Conservation (phyloP, 1,140 invertebrate species). For the Drosophila pandora region DNA sequence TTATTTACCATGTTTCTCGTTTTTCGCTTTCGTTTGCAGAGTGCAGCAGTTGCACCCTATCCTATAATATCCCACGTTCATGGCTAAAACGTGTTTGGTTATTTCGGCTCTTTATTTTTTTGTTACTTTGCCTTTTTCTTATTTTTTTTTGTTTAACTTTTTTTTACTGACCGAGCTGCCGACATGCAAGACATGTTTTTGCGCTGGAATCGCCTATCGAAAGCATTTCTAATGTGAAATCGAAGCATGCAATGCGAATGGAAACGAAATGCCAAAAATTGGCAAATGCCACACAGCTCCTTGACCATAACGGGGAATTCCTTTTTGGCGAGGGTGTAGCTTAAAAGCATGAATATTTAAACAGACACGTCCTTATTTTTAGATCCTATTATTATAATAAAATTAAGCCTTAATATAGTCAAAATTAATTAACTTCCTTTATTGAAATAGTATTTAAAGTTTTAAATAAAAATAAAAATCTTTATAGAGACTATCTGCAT, state of each 20-base stretch:
- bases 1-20: slow-evolving; percentile 22
- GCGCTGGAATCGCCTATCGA: slow-evolving; percentile 56
- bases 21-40: slow-evolving; percentile 46
- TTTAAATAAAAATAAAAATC: too few relatives aligned
- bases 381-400: neutral
- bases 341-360: neutral
- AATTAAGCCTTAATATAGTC: too few relatives aligned
- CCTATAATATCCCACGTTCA: slow-evolving; percentile 53
- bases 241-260: slow-evolving; percentile 61
- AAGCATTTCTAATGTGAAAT: slow-evolving; percentile 82
- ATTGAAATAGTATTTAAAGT: neutral
- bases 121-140: slow-evolving; percentile 9
- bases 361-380: neutral
- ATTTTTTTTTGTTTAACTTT: slow-evolving; percentile 5
- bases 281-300: slow-evolving; percentile 48
- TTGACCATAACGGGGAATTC: slow-evolving; percentile 54
- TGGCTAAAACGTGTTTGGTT: slow-evolving; percentile 67
- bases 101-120: slow-evolving; percentile 30
- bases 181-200: slow-evolving; percentile 66
- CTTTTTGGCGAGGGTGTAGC: slow-evolving; percentile 24
- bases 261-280: slow-evolving; percentile 55
- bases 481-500: neutral
- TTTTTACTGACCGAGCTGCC: slow-evolving; percentile 31
- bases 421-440: neutral
- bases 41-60: slow-evolving; percentile 60